Base-by-base conservation (phyloP, 2,113 vertebrate genomes). In the Chrysochloris asiatica region DNA sequence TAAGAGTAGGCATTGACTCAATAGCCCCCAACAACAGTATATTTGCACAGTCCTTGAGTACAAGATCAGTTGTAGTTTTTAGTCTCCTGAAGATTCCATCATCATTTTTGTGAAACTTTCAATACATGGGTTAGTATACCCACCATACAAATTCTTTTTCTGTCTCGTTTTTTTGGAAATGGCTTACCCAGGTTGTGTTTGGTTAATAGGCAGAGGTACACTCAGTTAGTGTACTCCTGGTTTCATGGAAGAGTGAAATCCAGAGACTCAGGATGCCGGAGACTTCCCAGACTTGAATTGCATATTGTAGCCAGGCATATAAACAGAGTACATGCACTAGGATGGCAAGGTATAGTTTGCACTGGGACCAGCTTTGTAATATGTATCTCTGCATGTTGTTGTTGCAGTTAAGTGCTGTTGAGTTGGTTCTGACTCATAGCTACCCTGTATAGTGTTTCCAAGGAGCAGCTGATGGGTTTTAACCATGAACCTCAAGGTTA, bases 371-470 rank as follows among this genome's bases (percentile, higher is more conserved):
- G 11, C n/a, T 67, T 90, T 80, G 52, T 36, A 12, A 73, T 22
- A 80, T 90, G 78, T 52, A 78, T 43, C 45, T 76, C 75, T 52
- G n/a, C n/a, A n/a, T n/a, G n/a, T n/a, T n/a, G n/a, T n/a, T n/a
- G n/a, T n/a, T n/a, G n/a, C n/a, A n/a, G n/a, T n/a, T n/a, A n/a
- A n/a, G n/a, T n/a, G n/a, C n/a, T n/a, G n/a, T n/a, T n/a, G n/a
- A n/a, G n/a, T n/a, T n/a, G n/a, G n/a, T n/a, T n/a, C n/a, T n/a
- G n/a, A n/a, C n/a, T n/a, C n/a, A n/a, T n/a, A n/a, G n/a, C n/a
- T n/a, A n/a, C n/a, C n/a, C n/a, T n/a, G n/a, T n/a, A n/a, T n/a
- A n/a, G n/a, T n/a, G n/a, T n/a, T n/a, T n/a, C n/a, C n/a, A n/a
- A n/a, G n/a, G n/a, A n/a, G n/a, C n/a, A n/a, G n/a, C n/a, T n/a